Conservation (phyloP, 2,113 vertebrate genomes). For the Ascaphus truei region DNA sequence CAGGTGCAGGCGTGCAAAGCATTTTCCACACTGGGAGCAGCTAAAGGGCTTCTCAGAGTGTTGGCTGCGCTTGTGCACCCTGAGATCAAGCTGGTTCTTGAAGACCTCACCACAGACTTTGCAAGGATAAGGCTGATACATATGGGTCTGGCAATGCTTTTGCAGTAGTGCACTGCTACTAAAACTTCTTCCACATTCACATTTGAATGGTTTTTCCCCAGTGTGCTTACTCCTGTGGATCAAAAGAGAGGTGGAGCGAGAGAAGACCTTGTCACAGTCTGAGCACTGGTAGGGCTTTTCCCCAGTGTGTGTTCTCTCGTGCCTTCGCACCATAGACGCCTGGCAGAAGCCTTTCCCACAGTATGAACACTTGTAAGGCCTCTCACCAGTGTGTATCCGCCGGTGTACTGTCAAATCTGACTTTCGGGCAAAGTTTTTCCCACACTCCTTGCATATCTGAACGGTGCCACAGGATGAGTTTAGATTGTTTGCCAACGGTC, state of each 20-base stretch:
- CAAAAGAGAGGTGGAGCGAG: background rate
- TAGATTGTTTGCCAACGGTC: background rate
- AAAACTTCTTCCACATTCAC: background rate
- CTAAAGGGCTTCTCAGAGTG: background rate
- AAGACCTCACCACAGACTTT: background rate
- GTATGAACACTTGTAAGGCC: background rate
- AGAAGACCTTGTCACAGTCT: background rate
- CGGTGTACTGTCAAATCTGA: background rate
- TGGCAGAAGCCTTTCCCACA: background rate
- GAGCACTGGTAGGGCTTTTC: conserved; percentile 3
- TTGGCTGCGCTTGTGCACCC: background rate
- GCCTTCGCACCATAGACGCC: background rate
- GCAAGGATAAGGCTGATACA: background rate
- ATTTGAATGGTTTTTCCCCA: background rate
- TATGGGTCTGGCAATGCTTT: background rate
- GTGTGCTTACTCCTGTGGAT: conserved; percentile 4
- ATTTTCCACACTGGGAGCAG: background rate
- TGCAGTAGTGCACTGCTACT: background rate
- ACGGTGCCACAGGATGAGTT: too few relatives aligned
- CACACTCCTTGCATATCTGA: background rate
- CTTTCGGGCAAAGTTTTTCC: background rate
- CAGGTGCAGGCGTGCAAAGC: background rate
- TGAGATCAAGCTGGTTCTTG: background rate
- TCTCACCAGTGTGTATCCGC: background rate
- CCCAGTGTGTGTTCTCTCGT: background rate